phyloP scores from a whole-genome alignment of 2,113 vertebrate genomes.

The Podarcis muralis region DNA sequence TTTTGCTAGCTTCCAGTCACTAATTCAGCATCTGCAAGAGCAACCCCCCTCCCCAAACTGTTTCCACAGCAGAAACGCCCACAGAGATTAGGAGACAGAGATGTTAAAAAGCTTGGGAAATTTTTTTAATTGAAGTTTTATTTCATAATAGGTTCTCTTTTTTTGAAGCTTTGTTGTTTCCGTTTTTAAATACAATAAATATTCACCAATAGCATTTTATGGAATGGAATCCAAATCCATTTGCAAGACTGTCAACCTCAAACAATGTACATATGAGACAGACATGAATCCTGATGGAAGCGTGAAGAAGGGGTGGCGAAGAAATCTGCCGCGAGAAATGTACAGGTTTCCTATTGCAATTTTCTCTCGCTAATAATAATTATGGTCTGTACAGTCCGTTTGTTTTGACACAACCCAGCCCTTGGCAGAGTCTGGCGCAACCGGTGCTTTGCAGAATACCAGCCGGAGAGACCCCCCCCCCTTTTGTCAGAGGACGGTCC shows the following conservation, averaged over 20 bases:
- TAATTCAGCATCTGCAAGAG: no score
- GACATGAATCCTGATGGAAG: not conserved
- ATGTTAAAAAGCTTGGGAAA: constrained; percentile 22
- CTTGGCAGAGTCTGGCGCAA: not conserved
- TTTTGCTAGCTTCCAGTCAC: no score
- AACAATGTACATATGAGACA: not conserved
- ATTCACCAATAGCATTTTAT: constrained; percentile 26
- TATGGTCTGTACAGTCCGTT: not conserved
- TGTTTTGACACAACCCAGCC: not conserved
- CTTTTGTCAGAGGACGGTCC: not conserved
- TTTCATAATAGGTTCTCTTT: constrained; percentile 2
- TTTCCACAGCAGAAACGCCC: not conserved
- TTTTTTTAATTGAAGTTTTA: constrained; percentile 15
- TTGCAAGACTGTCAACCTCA: not conserved
- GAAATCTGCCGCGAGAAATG: not conserved
- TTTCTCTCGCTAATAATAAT: not conserved
- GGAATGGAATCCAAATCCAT: constrained; percentile 3
- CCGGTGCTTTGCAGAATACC: not conserved
- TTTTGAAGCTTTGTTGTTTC: not conserved
- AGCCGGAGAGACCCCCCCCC: not conserved
- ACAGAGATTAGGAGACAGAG: not conserved
- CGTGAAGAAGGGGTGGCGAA: not conserved
- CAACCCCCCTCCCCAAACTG: no score
- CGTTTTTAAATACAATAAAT: constrained; percentile 39
- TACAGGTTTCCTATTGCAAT: not conserved